phyloP scores from a whole-genome alignment of 1,140 invertebrate species.

The Macrosteles quadrilineatus region DNA sequence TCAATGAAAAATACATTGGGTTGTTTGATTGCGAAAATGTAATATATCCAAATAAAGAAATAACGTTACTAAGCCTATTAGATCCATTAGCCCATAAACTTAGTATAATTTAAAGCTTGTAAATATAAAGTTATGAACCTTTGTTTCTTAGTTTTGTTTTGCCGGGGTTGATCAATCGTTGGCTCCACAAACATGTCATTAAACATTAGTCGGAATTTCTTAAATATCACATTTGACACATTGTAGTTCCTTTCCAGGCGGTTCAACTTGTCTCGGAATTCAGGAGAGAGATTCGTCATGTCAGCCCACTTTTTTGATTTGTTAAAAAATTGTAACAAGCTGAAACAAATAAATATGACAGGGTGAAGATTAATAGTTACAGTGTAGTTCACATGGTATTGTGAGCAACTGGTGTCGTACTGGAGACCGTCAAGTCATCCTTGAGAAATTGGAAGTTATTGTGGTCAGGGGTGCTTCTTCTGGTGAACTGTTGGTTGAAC shows the following conservation, averaged over 20 bases:
- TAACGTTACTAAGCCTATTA: too few species aligned
- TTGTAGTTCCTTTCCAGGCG: constrained; percentile 90
- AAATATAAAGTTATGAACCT: too few species aligned
- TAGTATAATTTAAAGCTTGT: too few species aligned
- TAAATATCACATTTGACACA: constrained; percentile 92
- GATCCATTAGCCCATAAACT: too few species aligned
- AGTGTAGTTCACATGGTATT: not conserved
- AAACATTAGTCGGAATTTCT: constrained; percentile 91
- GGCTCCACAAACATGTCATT: constrained; percentile 75
- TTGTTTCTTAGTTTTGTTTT: constrained; percentile 68
- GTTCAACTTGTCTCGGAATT: constrained; percentile 84
- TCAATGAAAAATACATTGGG: too few species aligned
- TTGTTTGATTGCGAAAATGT: too few species aligned
- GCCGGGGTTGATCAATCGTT: constrained; percentile 59
- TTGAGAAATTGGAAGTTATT: not conserved
- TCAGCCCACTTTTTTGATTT: constrained; percentile 97
- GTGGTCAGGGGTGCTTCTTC: not conserved
- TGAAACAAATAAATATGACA: constrained; percentile 51
- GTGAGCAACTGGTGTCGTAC: not conserved
- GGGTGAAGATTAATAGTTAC: not conserved
- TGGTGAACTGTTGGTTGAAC: not conserved
- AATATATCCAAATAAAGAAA: too few species aligned
- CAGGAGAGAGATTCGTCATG: constrained; percentile 85
- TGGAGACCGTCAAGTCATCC: not conserved
- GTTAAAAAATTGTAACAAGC: constrained; percentile 91